A percentile compares a stretch with the other conserved stretches of the same genome.
Conservation (phyloP, 2,113 vertebrate species). For the Platichthys stellatus region DNA sequence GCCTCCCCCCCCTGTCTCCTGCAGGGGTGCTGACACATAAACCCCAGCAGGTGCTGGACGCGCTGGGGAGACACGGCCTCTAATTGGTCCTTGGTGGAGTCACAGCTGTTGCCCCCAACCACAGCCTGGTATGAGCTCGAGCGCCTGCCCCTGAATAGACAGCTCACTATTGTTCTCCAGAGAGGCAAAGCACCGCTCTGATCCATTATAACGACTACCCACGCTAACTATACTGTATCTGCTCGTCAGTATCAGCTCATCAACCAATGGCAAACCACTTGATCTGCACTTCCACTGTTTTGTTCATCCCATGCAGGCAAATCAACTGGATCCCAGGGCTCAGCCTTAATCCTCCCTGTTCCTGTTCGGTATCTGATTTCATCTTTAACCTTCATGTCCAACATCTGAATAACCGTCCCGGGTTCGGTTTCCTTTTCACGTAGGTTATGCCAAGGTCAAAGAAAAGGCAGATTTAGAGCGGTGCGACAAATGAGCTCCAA, state of each 20-base stretch:
- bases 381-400: slow-evolving; percentile 39
- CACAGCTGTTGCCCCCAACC: slow-evolving; percentile 82
- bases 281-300: slow-evolving; percentile 17
- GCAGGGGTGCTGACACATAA: slow-evolving; percentile 73
- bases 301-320: slow-evolving; percentile 26
- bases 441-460: slow-evolving; percentile 66
- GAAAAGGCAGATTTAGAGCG: slow-evolving; percentile 57
- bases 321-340: slow-evolving; percentile 14
- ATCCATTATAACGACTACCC: slow-evolving; percentile 47
- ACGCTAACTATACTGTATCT: slow-evolving; percentile 44
- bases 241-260: slow-evolving; percentile 22
- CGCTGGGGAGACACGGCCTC: slow-evolving; percentile 60
- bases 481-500: slow-evolving; percentile 51
- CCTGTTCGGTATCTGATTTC: slow-evolving; percentile 30
- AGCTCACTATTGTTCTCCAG: slow-evolving; percentile 72
- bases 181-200: slow-evolving; percentile 50
- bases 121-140: slow-evolving; percentile 62
- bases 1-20: slow-evolving; percentile 38
- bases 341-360: slow-evolving; percentile 32
- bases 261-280: slow-evolving; percentile 13
- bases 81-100: slow-evolving; percentile 78
- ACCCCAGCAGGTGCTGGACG: slow-evolving; percentile 81
- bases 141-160: slow-evolving; percentile 60
- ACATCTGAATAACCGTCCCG: slow-evolving; percentile 35
- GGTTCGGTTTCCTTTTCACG: slow-evolving; percentile 29